Base-by-base conservation (phyloP, 1,140 invertebrate genomes). In the Caenorhabditis briggsae region DNA sequence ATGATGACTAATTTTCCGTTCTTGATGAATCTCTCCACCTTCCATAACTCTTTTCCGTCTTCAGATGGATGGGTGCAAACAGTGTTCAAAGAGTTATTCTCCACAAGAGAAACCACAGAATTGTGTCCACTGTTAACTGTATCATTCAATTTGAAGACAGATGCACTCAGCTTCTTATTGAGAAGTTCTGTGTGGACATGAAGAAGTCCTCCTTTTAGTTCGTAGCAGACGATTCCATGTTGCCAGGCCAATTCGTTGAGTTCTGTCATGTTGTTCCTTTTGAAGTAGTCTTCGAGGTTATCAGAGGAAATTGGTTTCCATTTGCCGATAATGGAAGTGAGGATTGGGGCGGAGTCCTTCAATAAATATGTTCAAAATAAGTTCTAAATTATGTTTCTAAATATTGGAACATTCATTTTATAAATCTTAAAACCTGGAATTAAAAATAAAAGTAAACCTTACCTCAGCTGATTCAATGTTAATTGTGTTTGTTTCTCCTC, bases 401-500 rank as follows among this genome's bases (percentile, higher is more conserved):
- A 58, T n/a, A 5, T n/a, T n/a, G 56, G 16, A 0, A 20, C n/a
- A 33, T 7, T 25, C 3, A 11, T 25, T 7, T n/a, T n/a, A n/a
- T n/a, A n/a, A n/a, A n/a, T n/a, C 16, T n/a, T n/a, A 14, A 58
- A 58, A 58, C 16, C 59, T 25, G 12, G 0, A 33, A 18, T 25
- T 18, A 58, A 58, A 64, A 25, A 25, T 11, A 14, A 8, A 16
- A 8, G 6, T 53, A 33, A 11, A 33, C 2, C 64, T 12, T n/a
- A 70, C 64, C 41, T 70, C 64, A 70, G 25, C 33, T 16, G 59
- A 64, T 33, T 70, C 41, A n/a, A 70, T 46, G 18, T 70, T 70
- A 16, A 46, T 41, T 46, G 43, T 41, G 12, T 46, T 70, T 43
- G 3, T n/a, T 7, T 33, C 23, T 7, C 43, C 41, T 70, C 64